These are phyloP conservation scores for Rambutsinella grinnellia DNA, from an alignment of 2,888 invertebrate genomes.

Conservation along the genomic window DNA sequence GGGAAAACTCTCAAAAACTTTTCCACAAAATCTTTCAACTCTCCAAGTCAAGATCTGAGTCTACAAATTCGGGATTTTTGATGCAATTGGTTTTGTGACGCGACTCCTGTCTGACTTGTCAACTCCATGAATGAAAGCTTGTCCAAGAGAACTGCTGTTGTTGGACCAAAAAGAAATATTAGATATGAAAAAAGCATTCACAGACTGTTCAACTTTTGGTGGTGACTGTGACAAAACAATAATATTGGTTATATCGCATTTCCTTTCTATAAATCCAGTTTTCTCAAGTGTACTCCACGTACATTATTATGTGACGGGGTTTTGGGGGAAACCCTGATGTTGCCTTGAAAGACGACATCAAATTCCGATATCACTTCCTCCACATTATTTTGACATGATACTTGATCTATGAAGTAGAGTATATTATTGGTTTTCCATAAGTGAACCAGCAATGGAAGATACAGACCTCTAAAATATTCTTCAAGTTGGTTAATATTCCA, in stretches of 20 bases:
- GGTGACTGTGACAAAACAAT: slow-evolving; percentile 2
- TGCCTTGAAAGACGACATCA: slow-evolving; percentile 38
- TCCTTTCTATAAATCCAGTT: not conserved
- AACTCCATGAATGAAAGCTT: too few relatives aligned
- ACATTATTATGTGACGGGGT: slow-evolving; percentile 34
- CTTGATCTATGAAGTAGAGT: slow-evolving; percentile 40
- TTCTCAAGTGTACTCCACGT: not conserved
- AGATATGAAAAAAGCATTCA: slow-evolving; percentile 21
- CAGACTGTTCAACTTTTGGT: slow-evolving; percentile 29
- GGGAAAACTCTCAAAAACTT: too few relatives aligned
- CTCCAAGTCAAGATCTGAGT: too few relatives aligned
- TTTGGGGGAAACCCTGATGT: slow-evolving; percentile 41
- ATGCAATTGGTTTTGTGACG: too few relatives aligned
- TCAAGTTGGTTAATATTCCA: slow-evolving; percentile 46
- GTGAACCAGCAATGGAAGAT: slow-evolving; percentile 3
- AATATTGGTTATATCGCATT: not conserved
- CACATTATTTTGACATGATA: slow-evolving; percentile 44
- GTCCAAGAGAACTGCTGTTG: too few relatives aligned
- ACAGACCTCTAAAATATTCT: slow-evolving; percentile 27
- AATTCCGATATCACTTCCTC: slow-evolving; percentile 36
- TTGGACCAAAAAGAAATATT: slow-evolving; percentile 15
- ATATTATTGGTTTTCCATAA: slow-evolving; percentile 43
- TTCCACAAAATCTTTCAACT: too few relatives aligned
- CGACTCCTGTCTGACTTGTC: slow-evolving; percentile 49
- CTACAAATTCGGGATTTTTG: too few relatives aligned